These are phyloP conservation scores for Heliconius charithonia DNA, from an alignment of 2,888 invertebrate genomes.

Conservation along the genomic window DNA sequence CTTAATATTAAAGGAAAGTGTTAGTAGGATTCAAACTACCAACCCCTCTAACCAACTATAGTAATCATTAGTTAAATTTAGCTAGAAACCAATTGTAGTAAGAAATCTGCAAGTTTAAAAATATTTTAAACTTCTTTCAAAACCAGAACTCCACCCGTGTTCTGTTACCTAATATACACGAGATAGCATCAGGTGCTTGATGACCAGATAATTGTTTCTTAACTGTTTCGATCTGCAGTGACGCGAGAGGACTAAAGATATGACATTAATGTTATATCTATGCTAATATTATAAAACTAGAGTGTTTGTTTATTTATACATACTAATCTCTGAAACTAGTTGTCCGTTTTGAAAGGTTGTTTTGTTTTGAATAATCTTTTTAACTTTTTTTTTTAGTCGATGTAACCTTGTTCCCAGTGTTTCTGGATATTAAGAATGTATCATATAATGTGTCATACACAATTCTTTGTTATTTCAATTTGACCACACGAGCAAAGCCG, in stretches of 20 bases:
- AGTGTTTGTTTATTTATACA: neutral
- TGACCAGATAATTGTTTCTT: constrained; percentile 37
- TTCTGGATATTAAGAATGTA: neutral
- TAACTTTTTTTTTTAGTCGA: no score
- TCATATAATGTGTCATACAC: neutral
- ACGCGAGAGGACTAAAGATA: constrained; percentile 15
- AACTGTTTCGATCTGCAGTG: constrained; percentile 26
- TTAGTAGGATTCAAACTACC: no score
- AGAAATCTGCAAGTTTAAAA: neutral
- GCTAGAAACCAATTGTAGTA: neutral
- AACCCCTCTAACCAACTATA: no score
- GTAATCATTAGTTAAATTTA: no score
- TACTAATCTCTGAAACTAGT: neutral
- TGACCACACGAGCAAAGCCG: neutral
- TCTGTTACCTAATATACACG: constrained; percentile 8
- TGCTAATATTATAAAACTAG: neutral
- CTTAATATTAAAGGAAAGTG: no score
- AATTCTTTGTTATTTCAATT: neutral
- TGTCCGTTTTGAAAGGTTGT: neutral
- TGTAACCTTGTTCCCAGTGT: neutral
- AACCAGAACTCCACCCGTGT: neutral
- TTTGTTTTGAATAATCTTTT: neutral
- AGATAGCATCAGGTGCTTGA: constrained; percentile 35
- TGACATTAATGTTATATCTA: constrained; percentile 23
- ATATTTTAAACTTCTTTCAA: neutral